Conservation (phyloP, 2,797 vertebrate species). For the Taenioides sp. region DNA sequence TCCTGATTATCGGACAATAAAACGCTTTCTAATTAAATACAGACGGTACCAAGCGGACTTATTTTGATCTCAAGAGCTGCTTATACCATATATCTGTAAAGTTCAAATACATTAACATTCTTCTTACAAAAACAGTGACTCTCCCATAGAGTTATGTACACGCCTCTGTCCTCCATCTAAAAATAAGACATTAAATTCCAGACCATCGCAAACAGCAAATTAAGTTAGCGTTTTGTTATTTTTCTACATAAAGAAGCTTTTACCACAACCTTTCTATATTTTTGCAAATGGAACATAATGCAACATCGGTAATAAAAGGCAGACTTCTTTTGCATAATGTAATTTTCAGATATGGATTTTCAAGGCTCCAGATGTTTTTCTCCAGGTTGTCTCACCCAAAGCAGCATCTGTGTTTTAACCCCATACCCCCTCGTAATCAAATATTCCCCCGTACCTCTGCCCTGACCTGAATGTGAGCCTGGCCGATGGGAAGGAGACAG, state of each 20-base stretch:
- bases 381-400: slow-evolving; percentile 17
- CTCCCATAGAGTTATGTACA: no score
- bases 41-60: no score
- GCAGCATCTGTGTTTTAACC: slow-evolving; percentile 39
- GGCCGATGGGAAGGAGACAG: background rate
- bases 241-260: background rate
- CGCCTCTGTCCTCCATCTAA: background rate
- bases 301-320: slow-evolving; percentile 28
- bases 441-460: slow-evolving; percentile 42
- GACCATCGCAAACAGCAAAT: background rate
- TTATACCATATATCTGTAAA: no score
- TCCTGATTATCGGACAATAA: no score
- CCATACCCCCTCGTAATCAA: slow-evolving; percentile 37
- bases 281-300: slow-evolving; percentile 36
- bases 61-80: no score
- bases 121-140: no score
- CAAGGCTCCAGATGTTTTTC: slow-evolving; percentile 25
- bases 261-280: slow-evolving; percentile 8
- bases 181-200: background rate
- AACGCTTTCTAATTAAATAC: no score
- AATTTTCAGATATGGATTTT: slow-evolving; percentile 42
- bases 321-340: slow-evolving; percentile 45
- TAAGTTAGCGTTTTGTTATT: background rate
- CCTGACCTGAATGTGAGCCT: slow-evolving; percentile 40
- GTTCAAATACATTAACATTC: no score